Evolutionary conservation across 2,113 vertebrate genomes (phyloP).

Genomic region (Oncorhynchus keta): DNA sequence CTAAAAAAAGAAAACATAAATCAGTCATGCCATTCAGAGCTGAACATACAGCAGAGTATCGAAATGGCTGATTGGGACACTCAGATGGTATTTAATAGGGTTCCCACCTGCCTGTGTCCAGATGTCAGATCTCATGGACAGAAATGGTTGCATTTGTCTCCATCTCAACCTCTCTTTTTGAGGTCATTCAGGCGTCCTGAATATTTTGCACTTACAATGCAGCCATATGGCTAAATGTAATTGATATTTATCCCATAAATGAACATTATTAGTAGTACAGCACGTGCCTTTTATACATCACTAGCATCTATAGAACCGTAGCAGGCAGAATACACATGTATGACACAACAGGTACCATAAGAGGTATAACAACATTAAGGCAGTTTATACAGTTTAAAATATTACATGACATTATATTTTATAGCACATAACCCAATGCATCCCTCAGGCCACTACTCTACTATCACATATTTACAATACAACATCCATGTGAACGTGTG

Average conservation of each 20-base stretch:
- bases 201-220: not conserved
- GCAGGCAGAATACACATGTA: not conserved
- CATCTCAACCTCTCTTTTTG: too few relatives aligned
- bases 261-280: not conserved
- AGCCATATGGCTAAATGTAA: not conserved
- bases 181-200: not conserved
- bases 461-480: too few relatives aligned
- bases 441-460: too few relatives aligned
- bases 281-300: not conserved
- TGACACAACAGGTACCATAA: not conserved
- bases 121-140: not conserved
- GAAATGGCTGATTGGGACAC: constrained; percentile 13
- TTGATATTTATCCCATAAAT: not conserved
- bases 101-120: constrained; percentile 10
- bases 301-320: not conserved
- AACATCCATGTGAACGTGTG: too few relatives aligned
- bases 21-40: constrained; percentile 13
- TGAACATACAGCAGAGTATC: not conserved
- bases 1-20: constrained; percentile 12
- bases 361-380: not conserved
- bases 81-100: constrained; percentile 24
- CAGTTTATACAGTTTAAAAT: not conserved
- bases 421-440: too few relatives aligned
- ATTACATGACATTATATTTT: too few relatives aligned
- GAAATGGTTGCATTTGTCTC: not conserved